Conservation (phyloP, 2,113 vertebrate species). For the Pterocles orientalis region DNA sequence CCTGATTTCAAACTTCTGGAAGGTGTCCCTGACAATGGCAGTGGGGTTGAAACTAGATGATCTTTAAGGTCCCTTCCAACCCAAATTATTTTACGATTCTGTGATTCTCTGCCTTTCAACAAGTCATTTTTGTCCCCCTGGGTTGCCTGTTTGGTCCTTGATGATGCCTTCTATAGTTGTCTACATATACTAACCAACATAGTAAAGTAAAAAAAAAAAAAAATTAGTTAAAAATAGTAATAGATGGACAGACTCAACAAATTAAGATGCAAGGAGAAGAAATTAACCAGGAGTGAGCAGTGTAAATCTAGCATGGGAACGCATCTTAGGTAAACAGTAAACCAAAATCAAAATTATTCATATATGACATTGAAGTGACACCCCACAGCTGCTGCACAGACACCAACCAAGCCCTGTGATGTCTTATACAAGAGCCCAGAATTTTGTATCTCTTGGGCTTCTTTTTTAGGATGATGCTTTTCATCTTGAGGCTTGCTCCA, state of each 20-base stretch:
- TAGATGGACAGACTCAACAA: neutral
- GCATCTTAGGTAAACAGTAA: neutral
- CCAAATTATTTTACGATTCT: too few species aligned
- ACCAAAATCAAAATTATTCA: neutral
- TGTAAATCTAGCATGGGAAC: neutral
- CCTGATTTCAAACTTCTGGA: neutral
- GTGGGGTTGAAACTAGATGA: too few species aligned
- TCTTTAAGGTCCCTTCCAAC: too few species aligned
- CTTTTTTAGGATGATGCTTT: neutral
- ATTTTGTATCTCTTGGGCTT: neutral
- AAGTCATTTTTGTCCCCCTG: neutral
- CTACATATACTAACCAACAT: accelerated
- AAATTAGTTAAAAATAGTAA: neutral
- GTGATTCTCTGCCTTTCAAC: neutral
- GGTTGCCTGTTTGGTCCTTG: accelerated
- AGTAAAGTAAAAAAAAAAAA: neutral
- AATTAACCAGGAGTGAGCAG: neutral
- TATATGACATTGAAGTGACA: neutral
- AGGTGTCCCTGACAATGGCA: too few species aligned
- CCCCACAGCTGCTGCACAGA: neutral
- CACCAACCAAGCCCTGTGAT: accelerated
- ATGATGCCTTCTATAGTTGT: neutral
- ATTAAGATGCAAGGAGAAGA: neutral
- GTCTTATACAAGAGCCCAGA: neutral
- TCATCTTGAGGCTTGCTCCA: neutral